A percentile compares a stretch with the other conserved stretches of the same genome.
These are phyloP conservation scores for Tenualosa thibaudeaui DNA, from an alignment of 2,797 vertebrate species.

Conservation along the genomic window DNA sequence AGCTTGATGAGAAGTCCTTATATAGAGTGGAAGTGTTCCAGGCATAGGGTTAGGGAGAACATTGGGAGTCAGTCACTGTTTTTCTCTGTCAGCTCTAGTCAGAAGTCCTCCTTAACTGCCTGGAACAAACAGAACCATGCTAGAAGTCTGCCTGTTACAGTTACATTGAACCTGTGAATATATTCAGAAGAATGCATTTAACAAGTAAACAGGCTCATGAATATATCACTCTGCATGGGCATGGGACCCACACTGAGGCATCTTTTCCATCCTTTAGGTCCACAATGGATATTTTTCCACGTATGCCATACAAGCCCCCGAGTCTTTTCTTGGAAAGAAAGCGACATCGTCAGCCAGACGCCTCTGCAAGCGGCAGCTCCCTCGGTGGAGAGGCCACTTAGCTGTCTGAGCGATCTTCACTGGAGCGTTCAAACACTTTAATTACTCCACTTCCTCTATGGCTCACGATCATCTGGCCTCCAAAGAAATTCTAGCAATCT, in stretches of 20 bases:
- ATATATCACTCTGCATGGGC: background rate
- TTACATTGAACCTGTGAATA: too few species aligned
- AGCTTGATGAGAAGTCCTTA: too few species aligned
- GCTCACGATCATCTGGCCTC: constrained; percentile 24
- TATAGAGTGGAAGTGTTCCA: too few species aligned
- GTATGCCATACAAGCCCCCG: background rate
- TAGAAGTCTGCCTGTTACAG: too few species aligned
- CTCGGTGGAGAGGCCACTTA: constrained; percentile 35
- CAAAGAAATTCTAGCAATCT: constrained; percentile 10
- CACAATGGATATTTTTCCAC: background rate
- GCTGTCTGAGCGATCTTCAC: constrained; percentile 41
- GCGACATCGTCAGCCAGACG: background rate
- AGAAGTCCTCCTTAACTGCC: too few species aligned
- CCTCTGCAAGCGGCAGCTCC: background rate
- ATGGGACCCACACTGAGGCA: background rate
- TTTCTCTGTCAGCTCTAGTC: too few species aligned
- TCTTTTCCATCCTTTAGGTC: background rate
- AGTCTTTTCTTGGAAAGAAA: background rate
- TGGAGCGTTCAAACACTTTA: constrained; percentile 40
- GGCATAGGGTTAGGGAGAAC: too few species aligned
- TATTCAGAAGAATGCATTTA: too few species aligned
- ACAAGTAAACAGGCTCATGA: background rate
- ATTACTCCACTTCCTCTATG: constrained; percentile 31
- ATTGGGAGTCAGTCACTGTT: too few species aligned
- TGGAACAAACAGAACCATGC: too few species aligned